Percentiles rank a stretch among this genome's conserved stretches.
These are phyloP conservation scores for Parnassius mnemosyne DNA, from an alignment of 2,888 invertebrate species.

Conservation along the genomic window DNA sequence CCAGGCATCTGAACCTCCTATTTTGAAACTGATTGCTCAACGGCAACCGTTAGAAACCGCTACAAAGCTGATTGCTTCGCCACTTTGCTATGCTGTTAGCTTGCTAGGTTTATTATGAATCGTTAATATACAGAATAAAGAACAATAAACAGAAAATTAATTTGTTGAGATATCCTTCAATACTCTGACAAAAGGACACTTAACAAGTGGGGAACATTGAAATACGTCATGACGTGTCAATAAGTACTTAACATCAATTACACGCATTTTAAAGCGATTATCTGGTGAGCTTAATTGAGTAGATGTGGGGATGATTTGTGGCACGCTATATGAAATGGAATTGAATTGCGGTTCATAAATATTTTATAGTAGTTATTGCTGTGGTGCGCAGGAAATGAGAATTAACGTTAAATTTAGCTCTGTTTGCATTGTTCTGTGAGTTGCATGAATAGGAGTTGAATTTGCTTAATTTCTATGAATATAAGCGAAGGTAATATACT, in stretches of 20 bases:
- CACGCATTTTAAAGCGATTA: conserved; percentile 50
- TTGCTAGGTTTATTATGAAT: too few species aligned
- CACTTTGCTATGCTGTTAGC: too few species aligned
- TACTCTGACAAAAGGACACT: background rate
- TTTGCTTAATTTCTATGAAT: too few species aligned
- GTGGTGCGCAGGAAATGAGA: background rate
- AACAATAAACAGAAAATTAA: too few species aligned
- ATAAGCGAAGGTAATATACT: too few species aligned
- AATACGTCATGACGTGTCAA: conserved; percentile 57
- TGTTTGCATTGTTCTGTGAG: background rate
- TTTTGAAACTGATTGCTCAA: too few species aligned
- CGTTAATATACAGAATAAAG: too few species aligned
- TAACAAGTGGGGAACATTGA: conserved; percentile 29
- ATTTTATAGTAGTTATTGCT: conserved; percentile 27
- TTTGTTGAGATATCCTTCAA: too few species aligned
- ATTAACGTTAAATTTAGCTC: conserved; percentile 1
- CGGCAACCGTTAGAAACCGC: too few species aligned
- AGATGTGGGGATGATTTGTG: conserved; percentile 30
- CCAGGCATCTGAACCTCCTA: too few species aligned
- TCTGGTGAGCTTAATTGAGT: conserved; percentile 43
- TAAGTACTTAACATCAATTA: conserved; percentile 61
- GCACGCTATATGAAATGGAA: conserved; percentile 27
- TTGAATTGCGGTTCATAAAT: conserved; percentile 30
- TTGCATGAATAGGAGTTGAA: too few species aligned
- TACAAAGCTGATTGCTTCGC: too few species aligned